phyloP scores from a whole-genome alignment of 2,888 invertebrate species.

The Galeopsomyia nigrocyanea region DNA sequence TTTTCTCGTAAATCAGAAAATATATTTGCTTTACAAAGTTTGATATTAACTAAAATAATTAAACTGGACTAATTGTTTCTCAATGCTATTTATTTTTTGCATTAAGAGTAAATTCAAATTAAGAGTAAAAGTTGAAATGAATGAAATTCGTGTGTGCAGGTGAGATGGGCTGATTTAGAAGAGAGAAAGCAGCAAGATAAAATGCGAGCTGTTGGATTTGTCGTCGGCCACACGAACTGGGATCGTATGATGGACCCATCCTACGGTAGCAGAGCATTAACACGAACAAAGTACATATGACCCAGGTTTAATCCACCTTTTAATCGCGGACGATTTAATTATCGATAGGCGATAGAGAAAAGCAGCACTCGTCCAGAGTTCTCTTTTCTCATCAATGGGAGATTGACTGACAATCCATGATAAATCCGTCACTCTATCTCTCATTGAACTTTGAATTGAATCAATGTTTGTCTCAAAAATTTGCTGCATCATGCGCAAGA shows the following conservation, averaged over 20 bases:
- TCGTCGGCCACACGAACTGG: conserved; percentile 98
- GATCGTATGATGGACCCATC: conserved; percentile 93
- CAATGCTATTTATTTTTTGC: background rate
- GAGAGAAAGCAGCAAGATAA: conserved; percentile 92
- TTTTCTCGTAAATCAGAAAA: background rate
- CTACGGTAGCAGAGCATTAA: conserved; percentile 89
- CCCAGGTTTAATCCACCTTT: conserved; percentile 46
- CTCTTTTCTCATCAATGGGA: conserved; percentile 15
- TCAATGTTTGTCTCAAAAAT: too few relatives aligned
- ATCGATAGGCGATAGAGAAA: conserved; percentile 17
- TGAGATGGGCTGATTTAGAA: conserved; percentile 98
- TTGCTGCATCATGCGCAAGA: too few relatives aligned
- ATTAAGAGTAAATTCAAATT: background rate
- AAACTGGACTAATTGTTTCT: background rate
- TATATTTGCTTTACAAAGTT: background rate
- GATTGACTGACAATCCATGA: conserved; percentile 21
- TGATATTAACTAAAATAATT: background rate
- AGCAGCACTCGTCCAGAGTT: conserved; percentile 5
- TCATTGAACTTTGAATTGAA: background rate
- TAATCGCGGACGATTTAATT: conserved; percentile 27
- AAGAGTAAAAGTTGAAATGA: background rate
- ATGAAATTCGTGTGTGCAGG: conserved; percentile 73
- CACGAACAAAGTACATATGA: conserved; percentile 91
- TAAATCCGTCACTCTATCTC: conserved; percentile 22
- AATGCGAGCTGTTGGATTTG: conserved; percentile 95